These are phyloP conservation scores for Halocaridina rubra DNA, from an alignment of 2,888 invertebrate genomes.

Conservation along the genomic window DNA sequence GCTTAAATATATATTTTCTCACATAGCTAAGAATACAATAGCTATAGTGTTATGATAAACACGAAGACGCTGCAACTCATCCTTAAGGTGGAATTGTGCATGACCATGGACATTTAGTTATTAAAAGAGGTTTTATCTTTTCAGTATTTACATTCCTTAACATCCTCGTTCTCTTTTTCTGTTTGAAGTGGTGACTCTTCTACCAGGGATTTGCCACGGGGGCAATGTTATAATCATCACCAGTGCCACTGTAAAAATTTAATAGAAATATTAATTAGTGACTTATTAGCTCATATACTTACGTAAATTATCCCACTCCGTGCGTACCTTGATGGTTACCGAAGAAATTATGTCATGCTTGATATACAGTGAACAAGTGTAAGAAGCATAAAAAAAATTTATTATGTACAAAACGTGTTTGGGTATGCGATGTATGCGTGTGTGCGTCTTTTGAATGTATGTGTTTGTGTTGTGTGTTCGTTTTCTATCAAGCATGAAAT, in stretches of 20 bases:
- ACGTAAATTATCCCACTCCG: neutral
- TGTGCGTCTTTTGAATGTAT: too few relatives aligned
- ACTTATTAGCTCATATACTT: neutral
- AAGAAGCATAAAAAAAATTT: neutral
- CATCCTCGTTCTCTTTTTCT: neutral
- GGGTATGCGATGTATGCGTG: too few relatives aligned
- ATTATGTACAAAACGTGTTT: too few relatives aligned
- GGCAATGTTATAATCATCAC: neutral
- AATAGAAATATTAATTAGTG: neutral
- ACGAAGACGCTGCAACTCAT: too few relatives aligned
- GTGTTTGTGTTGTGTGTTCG: too few relatives aligned
- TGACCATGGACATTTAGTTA: neutral
- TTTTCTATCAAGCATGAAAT: too few relatives aligned
- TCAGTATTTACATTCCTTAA: neutral
- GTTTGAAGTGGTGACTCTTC: neutral
- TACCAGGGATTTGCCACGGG: slow-evolving; percentile 27
- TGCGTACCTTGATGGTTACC: neutral
- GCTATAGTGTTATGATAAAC: too few relatives aligned
- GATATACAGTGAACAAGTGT: neutral
- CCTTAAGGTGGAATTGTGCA: too few relatives aligned
- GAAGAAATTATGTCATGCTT: neutral
- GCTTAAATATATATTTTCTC: too few relatives aligned
- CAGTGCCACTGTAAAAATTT: neutral
- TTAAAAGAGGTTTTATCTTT: neutral
- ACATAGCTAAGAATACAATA: too few relatives aligned